Evolutionary conservation across 2,888 invertebrate species (phyloP), one percentile per base, ranked within the genome.

Genomic region (Kuschelorhynchus macadamiae): DNA sequence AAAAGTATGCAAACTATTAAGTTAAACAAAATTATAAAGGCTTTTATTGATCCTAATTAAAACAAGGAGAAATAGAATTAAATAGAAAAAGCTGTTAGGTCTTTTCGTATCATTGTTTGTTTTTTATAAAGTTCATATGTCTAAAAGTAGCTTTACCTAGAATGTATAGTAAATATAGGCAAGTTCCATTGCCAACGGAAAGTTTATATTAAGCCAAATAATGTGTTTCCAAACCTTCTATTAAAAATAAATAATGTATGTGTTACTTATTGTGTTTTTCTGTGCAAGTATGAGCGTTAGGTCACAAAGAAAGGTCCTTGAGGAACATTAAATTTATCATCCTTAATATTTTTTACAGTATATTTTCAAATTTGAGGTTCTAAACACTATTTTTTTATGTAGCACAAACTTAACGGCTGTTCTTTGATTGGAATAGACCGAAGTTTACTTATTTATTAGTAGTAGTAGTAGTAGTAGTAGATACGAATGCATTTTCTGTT

Each of bases 221-320:
- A 62, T 52, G 52, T 62, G 52, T 52, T 62, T 62, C 60, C 50
- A 49, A 60, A 60, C 49, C 49, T 36, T 53, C 42, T 60, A 62
- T 53, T 42, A 42, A 52, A 62, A 62, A 62, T 62, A 62, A 62
- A 62, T 42, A 62, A 62, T 62, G 41, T 62, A 52, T 62, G 62
- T 62, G 62, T 62, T 62, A 36, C 36, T 36, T 39, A 20, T 33
- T n/a, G n/a, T 16, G 16, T 50, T 25, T 47, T 21, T 20, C 12
- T 25, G 7, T 25, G n/a, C n/a, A n/a, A n/a, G n/a, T n/a, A n/a
- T n/a, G n/a, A n/a, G n/a, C n/a, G n/a, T n/a, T n/a, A n/a, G n/a
- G n/a, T n/a, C n/a, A n/a, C n/a, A n/a, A n/a, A n/a, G n/a, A n/a
- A n/a, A n/a, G n/a, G n/a, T n/a, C n/a, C n/a, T n/a, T n/a, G n/a